A percentile compares a stretch with the other conserved stretches of the same genome.
phyloP scores from a whole-genome alignment of 2,888 invertebrate genomes.

The Coenonympha arcania region DNA sequence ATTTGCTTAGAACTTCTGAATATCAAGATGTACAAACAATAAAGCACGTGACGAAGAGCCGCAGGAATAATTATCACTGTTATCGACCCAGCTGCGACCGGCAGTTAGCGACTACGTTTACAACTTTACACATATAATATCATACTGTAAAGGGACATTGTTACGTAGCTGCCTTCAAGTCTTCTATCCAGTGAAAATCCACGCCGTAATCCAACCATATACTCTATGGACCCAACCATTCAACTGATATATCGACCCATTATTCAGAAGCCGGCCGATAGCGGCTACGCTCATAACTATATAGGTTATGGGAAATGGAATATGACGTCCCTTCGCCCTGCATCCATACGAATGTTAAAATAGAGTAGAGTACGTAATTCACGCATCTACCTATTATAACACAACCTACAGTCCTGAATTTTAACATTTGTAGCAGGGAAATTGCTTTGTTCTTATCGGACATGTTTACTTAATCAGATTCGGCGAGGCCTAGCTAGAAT shows the following conservation, averaged over 20 bases:
- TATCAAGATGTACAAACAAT: neutral
- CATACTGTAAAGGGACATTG: no score
- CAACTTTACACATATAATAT: no score
- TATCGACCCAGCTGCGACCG: neutral
- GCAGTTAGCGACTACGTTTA: neutral
- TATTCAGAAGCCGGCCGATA: slow-evolving; percentile 15
- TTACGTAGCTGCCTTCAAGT: neutral
- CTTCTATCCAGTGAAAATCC: neutral
- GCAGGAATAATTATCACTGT: neutral
- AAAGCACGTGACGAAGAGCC: neutral
- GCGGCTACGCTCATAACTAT: slow-evolving; percentile 34
- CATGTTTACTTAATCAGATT: slow-evolving; percentile 15
- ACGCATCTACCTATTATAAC: no score
- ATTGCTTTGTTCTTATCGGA: slow-evolving; percentile 23
- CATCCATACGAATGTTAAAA: slow-evolving; percentile 1
- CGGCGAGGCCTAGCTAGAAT: no score
- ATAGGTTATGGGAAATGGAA: slow-evolving; percentile 45
- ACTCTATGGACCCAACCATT: neutral
- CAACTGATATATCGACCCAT: slow-evolving; percentile 65
- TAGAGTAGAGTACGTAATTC: no score
- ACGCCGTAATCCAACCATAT: neutral
- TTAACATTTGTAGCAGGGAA: neutral
- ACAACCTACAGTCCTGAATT: slow-evolving; percentile 6
- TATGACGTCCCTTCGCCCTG: slow-evolving; percentile 38
- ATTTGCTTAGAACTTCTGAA: neutral